These are phyloP conservation scores for Tringa solitaria DNA, from an alignment of 2,113 vertebrate genomes.

Conservation along the genomic window DNA sequence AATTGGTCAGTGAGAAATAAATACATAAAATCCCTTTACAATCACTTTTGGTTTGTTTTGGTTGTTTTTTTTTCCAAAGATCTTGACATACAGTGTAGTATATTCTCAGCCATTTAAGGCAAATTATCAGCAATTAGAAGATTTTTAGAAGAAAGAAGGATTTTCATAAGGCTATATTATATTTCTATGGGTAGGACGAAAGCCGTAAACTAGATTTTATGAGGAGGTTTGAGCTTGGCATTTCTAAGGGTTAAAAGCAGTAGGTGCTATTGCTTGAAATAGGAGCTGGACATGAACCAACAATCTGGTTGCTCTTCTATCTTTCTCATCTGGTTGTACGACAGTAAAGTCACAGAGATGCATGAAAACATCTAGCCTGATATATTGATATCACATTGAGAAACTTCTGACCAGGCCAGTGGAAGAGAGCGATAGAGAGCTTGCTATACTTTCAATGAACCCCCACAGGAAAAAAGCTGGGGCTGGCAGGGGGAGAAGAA, in stretches of 20 bases:
- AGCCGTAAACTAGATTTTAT: background rate
- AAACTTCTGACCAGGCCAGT: background rate
- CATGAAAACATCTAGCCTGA: background rate
- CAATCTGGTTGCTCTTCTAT: background rate
- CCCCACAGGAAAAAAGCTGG: background rate
- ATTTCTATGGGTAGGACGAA: background rate
- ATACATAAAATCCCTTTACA: accelerated
- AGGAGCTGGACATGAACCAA: background rate
- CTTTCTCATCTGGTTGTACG: background rate
- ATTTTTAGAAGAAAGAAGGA: background rate
- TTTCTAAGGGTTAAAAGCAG: background rate
- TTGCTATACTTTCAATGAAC: background rate
- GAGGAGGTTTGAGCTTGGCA: background rate
- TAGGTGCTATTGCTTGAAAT: background rate
- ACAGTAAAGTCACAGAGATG: background rate
- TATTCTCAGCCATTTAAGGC: background rate
- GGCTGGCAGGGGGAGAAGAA: accelerated
- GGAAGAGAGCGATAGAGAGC: background rate
- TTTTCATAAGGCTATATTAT: background rate
- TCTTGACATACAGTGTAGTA: background rate
- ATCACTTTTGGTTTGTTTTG: accelerated
- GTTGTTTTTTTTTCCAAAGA: background rate
- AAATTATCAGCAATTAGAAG: background rate
- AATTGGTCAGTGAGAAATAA: background rate
- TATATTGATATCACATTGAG: background rate